Base-by-base conservation (phyloP, 2,888 invertebrate species). In the Sabatieria punctata region DNA sequence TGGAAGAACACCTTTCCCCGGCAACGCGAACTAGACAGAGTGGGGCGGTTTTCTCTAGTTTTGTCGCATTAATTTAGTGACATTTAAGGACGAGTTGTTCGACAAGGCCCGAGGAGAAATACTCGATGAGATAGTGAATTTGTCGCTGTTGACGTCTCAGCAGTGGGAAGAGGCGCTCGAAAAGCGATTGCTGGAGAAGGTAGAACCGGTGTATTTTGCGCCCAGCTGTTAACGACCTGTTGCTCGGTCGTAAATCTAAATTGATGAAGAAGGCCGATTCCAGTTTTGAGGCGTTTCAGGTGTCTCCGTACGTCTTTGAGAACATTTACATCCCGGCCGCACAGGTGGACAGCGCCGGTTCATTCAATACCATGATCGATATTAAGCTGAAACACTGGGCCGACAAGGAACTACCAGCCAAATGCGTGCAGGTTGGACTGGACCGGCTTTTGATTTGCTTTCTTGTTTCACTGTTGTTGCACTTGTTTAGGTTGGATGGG, bases 1-100 rank as follows among this genome's bases (percentile, higher is more conserved):
- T 97, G 97, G 97, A 95, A 95, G 72, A 97, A 97, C 67, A 93
- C 85, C 55, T 97, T 86, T 65, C 91, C 95, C 2, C 77, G 85
- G 58, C 71, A 85, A 43, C 76, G 97, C 25, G 93, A 97, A 68
- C 74, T 93, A 49, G 93, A 95, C 65, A 76, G 91, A 53, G 48
- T 48, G 6, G 8, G 30, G 15, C 8, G 30, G 15, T 30, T 15
- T 30, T 30, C 30, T 11, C 30, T 13, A 37, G 21, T 18, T 18
- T 13, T 18, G 6, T 37, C 18, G 13, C 18, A 18, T 37, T 8
- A 8, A 15, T 18, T 37, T 37, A 13, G n/a, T n/a, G n/a, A n/a
- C n/a, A n/a, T n/a, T 51, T 24, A 57, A 71, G 66, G 91, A 93
- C 68, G 97, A 97, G 68, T 71, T 99, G 47, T 97, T 91, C 71